A percentile compares a stretch with the other conserved stretches of the same genome.
phyloP scores from a whole-genome alignment of 1,140 invertebrate species.

The Camponotus floridanus region DNA sequence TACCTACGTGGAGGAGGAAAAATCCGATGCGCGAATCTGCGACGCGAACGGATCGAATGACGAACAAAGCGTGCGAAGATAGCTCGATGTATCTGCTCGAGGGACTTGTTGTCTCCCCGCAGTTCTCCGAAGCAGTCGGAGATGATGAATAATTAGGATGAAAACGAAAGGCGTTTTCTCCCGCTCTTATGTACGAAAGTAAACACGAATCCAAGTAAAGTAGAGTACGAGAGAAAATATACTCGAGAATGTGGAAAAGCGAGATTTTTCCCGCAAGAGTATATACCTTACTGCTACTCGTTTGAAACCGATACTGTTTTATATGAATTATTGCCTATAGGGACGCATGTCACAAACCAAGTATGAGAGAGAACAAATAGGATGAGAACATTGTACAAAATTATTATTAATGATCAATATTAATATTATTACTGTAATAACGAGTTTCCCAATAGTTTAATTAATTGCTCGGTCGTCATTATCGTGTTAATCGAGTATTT shows the following conservation, averaged over 20 bases:
- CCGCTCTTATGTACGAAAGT: background rate
- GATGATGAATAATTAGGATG: background rate
- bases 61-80: slow-evolving; percentile 5
- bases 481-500: slow-evolving; percentile 79
- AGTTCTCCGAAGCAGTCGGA: background rate
- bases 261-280: slow-evolving; percentile 31
- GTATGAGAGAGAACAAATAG: slow-evolving; percentile 78
- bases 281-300: slow-evolving; percentile 40
- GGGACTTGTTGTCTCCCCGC: background rate
- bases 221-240: background rate
- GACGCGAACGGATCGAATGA: slow-evolving; percentile 23
- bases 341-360: slow-evolving; percentile 74
- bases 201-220: slow-evolving; percentile 7
- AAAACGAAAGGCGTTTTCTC: slow-evolving; percentile 1
- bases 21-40: background rate
- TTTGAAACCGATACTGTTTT: slow-evolving; percentile 71
- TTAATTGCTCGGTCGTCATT: slow-evolving; percentile 77
- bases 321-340: slow-evolving; percentile 58
- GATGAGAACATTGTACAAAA: slow-evolving; percentile 81
- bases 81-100: background rate
- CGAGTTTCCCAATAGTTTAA: slow-evolving; percentile 79
- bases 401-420: slow-evolving; percentile 82
- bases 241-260: background rate
- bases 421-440: slow-evolving; percentile 80
- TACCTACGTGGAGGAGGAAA: background rate